Conservation (phyloP, 1,140 invertebrate species). For the Papilio glaucus region DNA sequence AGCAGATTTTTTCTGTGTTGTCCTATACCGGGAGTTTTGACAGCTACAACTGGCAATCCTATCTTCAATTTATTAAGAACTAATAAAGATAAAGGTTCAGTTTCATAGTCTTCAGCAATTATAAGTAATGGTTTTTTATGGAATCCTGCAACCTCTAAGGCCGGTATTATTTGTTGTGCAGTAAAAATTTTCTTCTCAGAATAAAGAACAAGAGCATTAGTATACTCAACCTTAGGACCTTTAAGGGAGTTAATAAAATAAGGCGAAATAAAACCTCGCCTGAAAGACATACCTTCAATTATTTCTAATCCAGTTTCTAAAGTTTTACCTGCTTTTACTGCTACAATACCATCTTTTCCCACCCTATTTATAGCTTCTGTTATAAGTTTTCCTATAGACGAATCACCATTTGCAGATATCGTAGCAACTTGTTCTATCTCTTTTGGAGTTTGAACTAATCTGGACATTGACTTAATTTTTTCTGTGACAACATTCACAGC, state of each 20-base stretch:
- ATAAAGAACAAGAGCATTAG: conserved; percentile 97
- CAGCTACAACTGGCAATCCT: conserved; percentile 98
- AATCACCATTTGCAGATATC: conserved; percentile 99
- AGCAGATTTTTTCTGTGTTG: conserved; percentile 99
- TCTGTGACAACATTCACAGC: conserved; percentile 97
- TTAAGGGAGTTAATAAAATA: conserved; percentile 99
- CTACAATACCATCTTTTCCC: conserved; percentile 99
- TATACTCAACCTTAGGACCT: conserved; percentile 99
- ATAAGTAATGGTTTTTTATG: conserved; percentile 98
- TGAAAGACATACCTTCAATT: conserved; percentile 99
- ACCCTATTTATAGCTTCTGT: conserved; percentile 99
- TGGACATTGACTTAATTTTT: conserved; percentile 95
- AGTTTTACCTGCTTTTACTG: conserved; percentile 99
- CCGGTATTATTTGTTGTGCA: conserved; percentile 98
- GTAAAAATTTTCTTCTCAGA: conserved; percentile 99
- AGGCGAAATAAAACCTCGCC: conserved; percentile 99
- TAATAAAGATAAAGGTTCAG: conserved; percentile 98
- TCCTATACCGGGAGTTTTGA: conserved; percentile 99
- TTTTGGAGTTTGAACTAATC: conserved; percentile 97
- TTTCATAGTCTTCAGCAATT: conserved; percentile 99
- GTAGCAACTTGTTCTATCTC: conserved; percentile 99
- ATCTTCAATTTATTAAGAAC: conserved; percentile 99
- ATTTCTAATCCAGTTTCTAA: conserved; percentile 98
- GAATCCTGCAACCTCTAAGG: conserved; percentile 97
- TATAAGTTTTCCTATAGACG: conserved; percentile 95